Percentiles rank a stretch among this genome's conserved stretches.
phyloP scores from a whole-genome alignment of 2,113 vertebrate genomes.

The Sporophila hypoxantha region DNA sequence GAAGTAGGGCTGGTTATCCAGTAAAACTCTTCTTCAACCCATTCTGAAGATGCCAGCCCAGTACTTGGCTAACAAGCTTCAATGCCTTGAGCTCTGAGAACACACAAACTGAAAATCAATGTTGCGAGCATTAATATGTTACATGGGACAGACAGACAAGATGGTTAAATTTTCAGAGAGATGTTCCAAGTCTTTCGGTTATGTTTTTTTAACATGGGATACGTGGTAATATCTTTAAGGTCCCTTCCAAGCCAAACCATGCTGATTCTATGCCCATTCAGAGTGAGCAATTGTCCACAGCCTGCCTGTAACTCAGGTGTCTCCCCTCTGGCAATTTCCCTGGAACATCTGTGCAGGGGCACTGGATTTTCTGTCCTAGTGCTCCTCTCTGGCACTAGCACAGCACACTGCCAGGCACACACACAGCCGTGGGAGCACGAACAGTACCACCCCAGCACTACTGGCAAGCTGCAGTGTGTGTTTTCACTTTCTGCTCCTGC shows the following conservation, averaged over 20 bases:
- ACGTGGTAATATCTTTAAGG: not conserved
- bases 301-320: not conserved
- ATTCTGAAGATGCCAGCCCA: not conserved
- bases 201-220: not conserved
- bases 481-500: rapidly evolving
- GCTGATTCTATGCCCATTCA: not conserved
- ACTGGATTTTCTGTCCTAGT: not conserved
- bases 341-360: not conserved
- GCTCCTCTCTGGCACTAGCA: not conserved
- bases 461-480: not conserved
- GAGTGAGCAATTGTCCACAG: not conserved
- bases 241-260: not conserved
- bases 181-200: not conserved
- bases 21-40: not conserved
- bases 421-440: not conserved
- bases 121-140: not conserved
- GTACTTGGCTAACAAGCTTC: not conserved
- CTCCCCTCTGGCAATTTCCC: not conserved
- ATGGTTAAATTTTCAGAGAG: not conserved
- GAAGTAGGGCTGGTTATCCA: not conserved
- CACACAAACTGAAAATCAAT: not conserved
- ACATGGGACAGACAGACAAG: not conserved
- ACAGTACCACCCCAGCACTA: not conserved
- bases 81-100: not conserved
- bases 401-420: not conserved